Conservation (phyloP, 1,140 invertebrate genomes). For the Eupeodes corollae region DNA sequence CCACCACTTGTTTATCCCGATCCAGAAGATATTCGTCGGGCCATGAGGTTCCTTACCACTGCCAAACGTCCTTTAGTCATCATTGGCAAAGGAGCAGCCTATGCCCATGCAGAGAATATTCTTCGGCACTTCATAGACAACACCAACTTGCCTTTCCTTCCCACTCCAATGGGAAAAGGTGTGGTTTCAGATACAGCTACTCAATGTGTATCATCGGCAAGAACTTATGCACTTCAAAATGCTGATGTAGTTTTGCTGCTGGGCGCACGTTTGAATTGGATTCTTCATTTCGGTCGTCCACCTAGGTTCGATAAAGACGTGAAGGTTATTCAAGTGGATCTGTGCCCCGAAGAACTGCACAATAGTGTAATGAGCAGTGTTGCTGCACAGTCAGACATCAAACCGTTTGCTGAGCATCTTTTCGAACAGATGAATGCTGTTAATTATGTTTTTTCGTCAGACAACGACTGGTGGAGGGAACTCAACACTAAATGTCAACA, state of each 20-base stretch:
- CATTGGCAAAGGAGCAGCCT: constrained; percentile 88
- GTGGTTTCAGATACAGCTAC: constrained; percentile 72
- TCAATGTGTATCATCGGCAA: constrained; percentile 69
- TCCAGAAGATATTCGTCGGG: constrained; percentile 50
- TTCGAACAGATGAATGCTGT: constrained; percentile 42
- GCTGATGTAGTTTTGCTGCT: constrained; percentile 82
- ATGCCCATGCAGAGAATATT: constrained; percentile 61
- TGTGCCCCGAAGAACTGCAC: constrained; percentile 81
- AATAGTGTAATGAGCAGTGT: constrained; percentile 69
- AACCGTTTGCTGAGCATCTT: constrained; percentile 53
- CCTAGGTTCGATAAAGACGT: constrained; percentile 73
- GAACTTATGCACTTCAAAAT: constrained; percentile 73
- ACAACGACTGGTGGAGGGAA: constrained; percentile 46
- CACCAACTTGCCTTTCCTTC: constrained; percentile 74
- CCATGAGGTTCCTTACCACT: constrained; percentile 53
- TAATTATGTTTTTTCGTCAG: constrained; percentile 40
- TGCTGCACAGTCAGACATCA: constrained; percentile 70
- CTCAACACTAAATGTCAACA: constrained; percentile 47
- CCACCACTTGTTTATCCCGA: constrained; percentile 61
- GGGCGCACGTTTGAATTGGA: constrained; percentile 93
- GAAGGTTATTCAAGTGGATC: constrained; percentile 87
- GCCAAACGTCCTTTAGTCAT: constrained; percentile 79
- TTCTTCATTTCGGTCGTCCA: constrained; percentile 88
- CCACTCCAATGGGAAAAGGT: constrained; percentile 96
- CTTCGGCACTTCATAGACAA: constrained; percentile 56